Evolutionary conservation across 2,888 invertebrate genomes (phyloP).

Genomic region (Diplolepis rosae): DNA sequence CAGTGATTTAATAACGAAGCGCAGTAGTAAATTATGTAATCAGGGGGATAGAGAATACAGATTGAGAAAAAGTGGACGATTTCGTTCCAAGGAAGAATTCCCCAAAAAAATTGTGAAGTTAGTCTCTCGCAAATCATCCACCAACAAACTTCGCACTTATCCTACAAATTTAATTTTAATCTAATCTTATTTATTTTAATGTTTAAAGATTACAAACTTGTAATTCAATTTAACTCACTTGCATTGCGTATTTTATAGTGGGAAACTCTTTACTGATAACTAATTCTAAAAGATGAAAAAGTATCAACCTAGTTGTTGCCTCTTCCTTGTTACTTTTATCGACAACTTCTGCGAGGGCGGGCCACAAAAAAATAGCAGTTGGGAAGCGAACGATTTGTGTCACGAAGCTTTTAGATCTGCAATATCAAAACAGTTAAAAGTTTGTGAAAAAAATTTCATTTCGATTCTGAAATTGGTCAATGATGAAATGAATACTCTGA

Average conservation of each 20-base stretch:
- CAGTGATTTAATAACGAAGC: slow-evolving; percentile 65
- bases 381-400: slow-evolving; percentile 66
- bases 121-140: slow-evolving; percentile 68
- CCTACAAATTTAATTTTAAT: slow-evolving; percentile 49
- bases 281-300: slow-evolving; percentile 66
- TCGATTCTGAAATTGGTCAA: slow-evolving; percentile 52
- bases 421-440: background rate
- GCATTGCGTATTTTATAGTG: slow-evolving; percentile 62
- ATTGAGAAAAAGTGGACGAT: slow-evolving; percentile 66
- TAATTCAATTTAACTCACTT: slow-evolving; percentile 53
- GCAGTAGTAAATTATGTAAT: slow-evolving; percentile 69
- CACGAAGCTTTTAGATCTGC: slow-evolving; percentile 65
- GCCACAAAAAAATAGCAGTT: slow-evolving; percentile 66
- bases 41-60: slow-evolving; percentile 66
- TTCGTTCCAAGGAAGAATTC: slow-evolving; percentile 67
- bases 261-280: slow-evolving; percentile 65
- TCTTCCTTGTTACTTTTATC: slow-evolving; percentile 61
- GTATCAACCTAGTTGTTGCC: slow-evolving; percentile 58
- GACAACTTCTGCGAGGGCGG: slow-evolving; percentile 58
- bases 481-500: slow-evolving; percentile 64
- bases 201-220: slow-evolving; percentile 10
- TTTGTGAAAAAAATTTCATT: slow-evolving; percentile 16
- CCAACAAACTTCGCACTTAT: slow-evolving; percentile 66
- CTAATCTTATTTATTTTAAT: background rate
- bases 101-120: slow-evolving; percentile 67